Conservation (phyloP, 2,888 invertebrate genomes). For the Pegoplata infirma region DNA sequence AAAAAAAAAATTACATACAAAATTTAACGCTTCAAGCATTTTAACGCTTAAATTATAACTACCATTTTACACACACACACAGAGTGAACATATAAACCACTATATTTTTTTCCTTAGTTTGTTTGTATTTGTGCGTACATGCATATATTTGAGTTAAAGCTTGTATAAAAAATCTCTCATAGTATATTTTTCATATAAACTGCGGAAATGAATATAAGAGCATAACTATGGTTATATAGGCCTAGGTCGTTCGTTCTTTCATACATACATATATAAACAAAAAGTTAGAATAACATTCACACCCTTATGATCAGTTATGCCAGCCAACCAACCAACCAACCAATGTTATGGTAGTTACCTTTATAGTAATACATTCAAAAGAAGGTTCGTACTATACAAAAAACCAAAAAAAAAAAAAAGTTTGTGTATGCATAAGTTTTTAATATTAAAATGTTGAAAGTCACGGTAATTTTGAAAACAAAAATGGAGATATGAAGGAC, state of each 20-base stretch:
- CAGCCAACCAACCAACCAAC: too few species aligned
- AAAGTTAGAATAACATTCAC: too few species aligned
- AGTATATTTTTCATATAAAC: conserved; percentile 5
- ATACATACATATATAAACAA: neutral
- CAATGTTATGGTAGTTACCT: too few species aligned
- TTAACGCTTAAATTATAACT: conserved; percentile 55
- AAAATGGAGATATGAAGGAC: too few species aligned
- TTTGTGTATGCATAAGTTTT: too few species aligned
- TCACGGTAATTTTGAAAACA: too few species aligned
- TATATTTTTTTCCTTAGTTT: neutral
- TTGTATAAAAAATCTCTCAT: neutral
- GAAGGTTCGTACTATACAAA: too few species aligned
- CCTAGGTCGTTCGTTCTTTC: neutral
- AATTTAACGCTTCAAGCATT: conserved; percentile 52
- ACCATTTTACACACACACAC: conserved; percentile 1
- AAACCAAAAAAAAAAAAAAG: too few species aligned
- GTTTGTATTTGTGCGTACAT: conserved; percentile 40
- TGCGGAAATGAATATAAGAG: neutral
- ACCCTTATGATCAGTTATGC: too few species aligned
- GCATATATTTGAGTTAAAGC: conserved; percentile 20
- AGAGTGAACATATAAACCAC: neutral
- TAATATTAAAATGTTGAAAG: too few species aligned
- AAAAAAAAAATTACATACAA: conserved; percentile 31
- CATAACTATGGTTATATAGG: conserved; percentile 24
- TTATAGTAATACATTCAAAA: too few species aligned